Conservation (phyloP, 2,113 vertebrate genomes). For the Cyphomyrus discorhynchus region DNA sequence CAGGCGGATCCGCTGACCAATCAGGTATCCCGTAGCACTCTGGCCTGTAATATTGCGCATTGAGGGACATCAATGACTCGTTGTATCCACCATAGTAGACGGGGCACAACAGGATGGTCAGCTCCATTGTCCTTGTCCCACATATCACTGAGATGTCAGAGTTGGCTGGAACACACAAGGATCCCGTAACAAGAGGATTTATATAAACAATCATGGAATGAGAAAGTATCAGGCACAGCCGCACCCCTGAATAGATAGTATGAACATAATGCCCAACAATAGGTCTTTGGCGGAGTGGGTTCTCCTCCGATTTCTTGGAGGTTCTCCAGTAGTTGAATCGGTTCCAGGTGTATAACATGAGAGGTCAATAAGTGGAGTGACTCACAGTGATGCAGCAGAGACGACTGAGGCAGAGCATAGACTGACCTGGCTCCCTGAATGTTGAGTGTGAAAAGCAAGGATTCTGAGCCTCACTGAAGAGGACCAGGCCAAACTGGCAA, state of each 20-base stretch:
- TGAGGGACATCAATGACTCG: conserved; percentile 55
- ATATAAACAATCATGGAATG: conserved; percentile 1
- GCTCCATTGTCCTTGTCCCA: conserved; percentile 46
- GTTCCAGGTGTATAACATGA: background rate
- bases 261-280: conserved; percentile 6
- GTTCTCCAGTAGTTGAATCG: background rate
- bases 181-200: background rate
- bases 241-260: background rate
- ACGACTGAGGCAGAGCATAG: background rate
- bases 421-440: conserved; percentile 54
- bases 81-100: conserved; percentile 56
- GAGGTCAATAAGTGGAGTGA: background rate
- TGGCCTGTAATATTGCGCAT: conserved; percentile 32
- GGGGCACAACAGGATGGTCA: conserved; percentile 59
- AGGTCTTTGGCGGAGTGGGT: background rate
- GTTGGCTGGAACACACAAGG: conserved; percentile 41
- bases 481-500: conserved; percentile 46
- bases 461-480: conserved; percentile 39
- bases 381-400: background rate
- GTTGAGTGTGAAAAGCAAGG: conserved; percentile 21
- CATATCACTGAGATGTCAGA: conserved; percentile 53
- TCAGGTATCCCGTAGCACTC: conserved; percentile 48
- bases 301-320: background rate
- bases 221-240: background rate
- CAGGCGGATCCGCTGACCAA: conserved; percentile 39